These are phyloP conservation scores for Macroglossus sobrinus DNA, from an alignment of 2,113 vertebrate species.

Conservation along the genomic window DNA sequence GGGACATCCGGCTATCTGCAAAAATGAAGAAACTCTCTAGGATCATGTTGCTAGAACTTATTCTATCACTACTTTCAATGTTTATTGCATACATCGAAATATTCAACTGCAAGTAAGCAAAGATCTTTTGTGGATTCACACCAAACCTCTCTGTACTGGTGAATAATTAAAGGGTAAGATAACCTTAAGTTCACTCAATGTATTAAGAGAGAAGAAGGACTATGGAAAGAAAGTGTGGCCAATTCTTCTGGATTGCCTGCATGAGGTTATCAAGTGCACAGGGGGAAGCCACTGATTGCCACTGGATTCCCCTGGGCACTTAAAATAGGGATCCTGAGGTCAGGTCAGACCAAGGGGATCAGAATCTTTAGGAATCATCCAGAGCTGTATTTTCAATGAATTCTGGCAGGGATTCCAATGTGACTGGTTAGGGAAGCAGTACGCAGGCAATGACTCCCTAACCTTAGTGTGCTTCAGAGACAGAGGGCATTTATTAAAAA, in stretches of 20 bases:
- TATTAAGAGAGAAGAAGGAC: background rate
- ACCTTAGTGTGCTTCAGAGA: background rate
- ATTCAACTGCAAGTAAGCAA: background rate
- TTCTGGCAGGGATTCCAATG: background rate
- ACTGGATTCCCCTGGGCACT: background rate
- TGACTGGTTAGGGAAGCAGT: background rate
- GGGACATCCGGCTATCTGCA: too few relatives aligned
- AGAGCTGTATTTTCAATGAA: background rate
- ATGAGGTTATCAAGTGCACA: background rate
- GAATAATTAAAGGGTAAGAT: background rate
- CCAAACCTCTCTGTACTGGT: background rate
- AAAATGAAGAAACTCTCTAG: background rate
- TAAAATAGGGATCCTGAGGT: background rate
- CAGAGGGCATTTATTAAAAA: background rate
- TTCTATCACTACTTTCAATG: background rate
- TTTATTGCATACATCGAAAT: background rate
- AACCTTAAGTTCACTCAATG: background rate
- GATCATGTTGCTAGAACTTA: background rate
- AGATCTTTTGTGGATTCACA: background rate
- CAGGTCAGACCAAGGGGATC: background rate
- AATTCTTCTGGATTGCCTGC: background rate
- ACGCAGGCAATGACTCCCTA: background rate
- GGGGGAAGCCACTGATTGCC: background rate
- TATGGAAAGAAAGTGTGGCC: background rate
- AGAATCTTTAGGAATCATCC: background rate